Conservation (phyloP, 2,797 vertebrate species). For the Diplodus sargus region DNA sequence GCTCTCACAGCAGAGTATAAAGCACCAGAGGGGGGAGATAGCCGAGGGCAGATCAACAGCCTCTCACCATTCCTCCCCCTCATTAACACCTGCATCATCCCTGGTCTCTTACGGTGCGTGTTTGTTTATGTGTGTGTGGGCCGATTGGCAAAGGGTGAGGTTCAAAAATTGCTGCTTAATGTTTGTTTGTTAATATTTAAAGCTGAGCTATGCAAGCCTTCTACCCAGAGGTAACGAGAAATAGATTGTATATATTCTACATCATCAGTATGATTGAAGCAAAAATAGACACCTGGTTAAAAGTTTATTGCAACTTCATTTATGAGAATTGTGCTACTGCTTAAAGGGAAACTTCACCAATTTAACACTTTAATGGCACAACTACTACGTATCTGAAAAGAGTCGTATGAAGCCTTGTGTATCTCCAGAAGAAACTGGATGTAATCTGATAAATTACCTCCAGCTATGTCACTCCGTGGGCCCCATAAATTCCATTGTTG, state of each 20-base stretch:
- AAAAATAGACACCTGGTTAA: no score
- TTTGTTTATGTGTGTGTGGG: constrained; percentile 15
- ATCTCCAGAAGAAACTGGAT: no score
- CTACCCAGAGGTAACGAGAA: background rate
- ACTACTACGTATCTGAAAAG: no score
- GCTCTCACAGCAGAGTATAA: constrained; percentile 57
- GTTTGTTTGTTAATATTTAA: constrained; percentile 16
- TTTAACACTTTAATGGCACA: no score
- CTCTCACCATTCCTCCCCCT: constrained; percentile 78
- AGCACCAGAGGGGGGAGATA: constrained; percentile 66
- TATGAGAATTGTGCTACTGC: background rate
- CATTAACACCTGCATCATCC: constrained; percentile 85
- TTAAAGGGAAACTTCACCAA: no score
- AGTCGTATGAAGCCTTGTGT: no score
- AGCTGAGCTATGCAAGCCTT: background rate
- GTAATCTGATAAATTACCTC: no score
- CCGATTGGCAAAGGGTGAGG: background rate
- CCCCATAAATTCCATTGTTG: no score
- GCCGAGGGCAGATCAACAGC: constrained; percentile 49
- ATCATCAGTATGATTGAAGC: no score
- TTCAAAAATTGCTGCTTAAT: constrained; percentile 1
- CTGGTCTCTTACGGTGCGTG: constrained; percentile 82
- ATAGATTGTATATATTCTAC: background rate
- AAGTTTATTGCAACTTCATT: background rate
- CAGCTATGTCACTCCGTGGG: no score